Evolutionary conservation across 2,113 vertebrate species (phyloP).

Genomic region (Glaucidium brasilianum): DNA sequence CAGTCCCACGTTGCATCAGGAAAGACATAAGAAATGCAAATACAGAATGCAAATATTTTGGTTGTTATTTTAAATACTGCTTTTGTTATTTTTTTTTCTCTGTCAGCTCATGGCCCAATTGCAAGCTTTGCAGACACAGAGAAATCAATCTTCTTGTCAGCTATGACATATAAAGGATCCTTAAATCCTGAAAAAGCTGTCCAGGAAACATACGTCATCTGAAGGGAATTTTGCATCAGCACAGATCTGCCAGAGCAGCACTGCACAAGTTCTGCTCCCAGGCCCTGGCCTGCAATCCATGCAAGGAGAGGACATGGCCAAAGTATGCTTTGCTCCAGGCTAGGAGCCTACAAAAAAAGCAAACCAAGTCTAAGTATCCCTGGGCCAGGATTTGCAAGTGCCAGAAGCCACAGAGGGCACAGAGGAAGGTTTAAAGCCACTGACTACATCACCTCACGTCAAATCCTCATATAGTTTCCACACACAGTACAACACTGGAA

Average conservation of each 20-base stretch:
- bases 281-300: neutral
- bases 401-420: neutral
- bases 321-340: neutral
- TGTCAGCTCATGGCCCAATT: neutral
- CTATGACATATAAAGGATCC: neutral
- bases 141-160: slow-evolving; percentile 15
- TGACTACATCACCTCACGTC: neutral
- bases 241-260: neutral
- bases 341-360: neutral
- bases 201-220: neutral
- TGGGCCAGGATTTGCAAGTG: neutral
- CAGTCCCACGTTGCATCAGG: neutral
- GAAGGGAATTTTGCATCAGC: neutral
- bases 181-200: neutral
- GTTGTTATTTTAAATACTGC: neutral
- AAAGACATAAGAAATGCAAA: neutral
- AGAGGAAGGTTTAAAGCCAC: neutral
- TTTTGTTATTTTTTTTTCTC: neutral
- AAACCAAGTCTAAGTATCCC: neutral
- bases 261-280: neutral
- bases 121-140: neutral
- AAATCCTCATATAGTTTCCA: neutral
- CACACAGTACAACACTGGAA: neutral
- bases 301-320: neutral
- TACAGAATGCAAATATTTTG: neutral